Conservation (phyloP, 2,797 vertebrate species). For the Notolepis coatsorum region DNA sequence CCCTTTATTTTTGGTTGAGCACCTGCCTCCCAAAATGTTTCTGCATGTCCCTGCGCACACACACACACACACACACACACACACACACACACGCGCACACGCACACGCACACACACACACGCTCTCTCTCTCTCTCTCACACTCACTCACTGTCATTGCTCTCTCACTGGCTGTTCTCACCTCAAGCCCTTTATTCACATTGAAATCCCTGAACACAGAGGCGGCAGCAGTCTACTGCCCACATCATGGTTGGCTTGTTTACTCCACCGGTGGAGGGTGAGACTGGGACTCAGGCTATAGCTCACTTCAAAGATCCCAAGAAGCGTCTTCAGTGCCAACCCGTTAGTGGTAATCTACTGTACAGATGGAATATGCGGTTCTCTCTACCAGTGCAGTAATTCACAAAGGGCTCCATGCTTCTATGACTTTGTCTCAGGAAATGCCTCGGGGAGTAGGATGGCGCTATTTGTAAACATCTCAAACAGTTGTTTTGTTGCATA, state of each 20-base stretch:
- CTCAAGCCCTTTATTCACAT: slow-evolving; percentile 18
- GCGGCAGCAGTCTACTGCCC: slow-evolving; percentile 13
- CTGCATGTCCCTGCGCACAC: too few relatives aligned
- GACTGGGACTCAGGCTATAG: not conserved
- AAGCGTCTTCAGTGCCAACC: slow-evolving; percentile 11
- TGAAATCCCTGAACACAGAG: slow-evolving; percentile 6
- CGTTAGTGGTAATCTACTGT: slow-evolving; percentile 26
- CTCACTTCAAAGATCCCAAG: slow-evolving; percentile 12
- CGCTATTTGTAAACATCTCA: not conserved
- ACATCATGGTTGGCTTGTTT: slow-evolving; percentile 23
- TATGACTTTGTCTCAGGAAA: not conserved
- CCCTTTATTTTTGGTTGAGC: too few relatives aligned
- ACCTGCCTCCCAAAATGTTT: too few relatives aligned
- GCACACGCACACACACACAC: not conserved
- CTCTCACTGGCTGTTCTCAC: not conserved
- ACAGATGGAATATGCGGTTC: slow-evolving; percentile 1
- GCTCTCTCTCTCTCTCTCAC: not conserved
- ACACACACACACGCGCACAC: too few relatives aligned
- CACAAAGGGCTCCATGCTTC: not conserved
- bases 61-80: too few relatives aligned
- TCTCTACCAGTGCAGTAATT: slow-evolving; percentile 18
- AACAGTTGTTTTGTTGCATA: not conserved
- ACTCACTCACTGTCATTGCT: too few relatives aligned
- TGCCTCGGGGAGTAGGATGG: not conserved
- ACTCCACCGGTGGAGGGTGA: slow-evolving; percentile 17